A percentile compares a stretch with the other conserved stretches of the same genome.
Conservation (phyloP, 2,888 invertebrate genomes). For the Micoletzkya japonica region DNA sequence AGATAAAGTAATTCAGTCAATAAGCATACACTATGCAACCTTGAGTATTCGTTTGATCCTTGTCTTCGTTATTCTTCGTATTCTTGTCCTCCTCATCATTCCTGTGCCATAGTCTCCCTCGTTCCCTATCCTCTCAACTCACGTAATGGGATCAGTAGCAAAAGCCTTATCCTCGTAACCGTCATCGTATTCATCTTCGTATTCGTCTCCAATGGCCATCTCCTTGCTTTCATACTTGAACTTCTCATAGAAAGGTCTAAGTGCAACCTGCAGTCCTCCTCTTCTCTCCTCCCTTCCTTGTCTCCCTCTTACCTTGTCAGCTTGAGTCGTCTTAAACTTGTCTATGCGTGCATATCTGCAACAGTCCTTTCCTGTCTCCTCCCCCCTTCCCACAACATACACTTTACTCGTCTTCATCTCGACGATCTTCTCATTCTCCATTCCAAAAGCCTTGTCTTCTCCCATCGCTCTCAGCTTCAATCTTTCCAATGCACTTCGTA, state of each 20-base stretch:
- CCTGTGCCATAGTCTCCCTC: no score
- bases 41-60: no score
- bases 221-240: conserved; percentile 44
- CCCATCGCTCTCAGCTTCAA: conserved; percentile 9
- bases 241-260: conserved; percentile 45
- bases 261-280: conserved; percentile 29
- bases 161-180: conserved; percentile 48
- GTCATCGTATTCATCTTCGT: conserved; percentile 56
- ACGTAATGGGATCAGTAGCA: conserved; percentile 40
- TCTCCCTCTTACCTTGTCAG: conserved; percentile 32
- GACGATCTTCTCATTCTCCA: conserved; percentile 24
- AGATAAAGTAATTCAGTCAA: no score
- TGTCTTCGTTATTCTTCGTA: no score
- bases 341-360: conserved; percentile 34
- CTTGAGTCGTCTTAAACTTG: conserved; percentile 34
- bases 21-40: no score
- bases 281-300: background rate
- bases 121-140: no score
- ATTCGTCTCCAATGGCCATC: conserved; percentile 37
- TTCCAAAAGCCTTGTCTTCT: conserved; percentile 14
- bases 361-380: no score
- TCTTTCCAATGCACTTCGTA: conserved; percentile 1
- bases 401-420: conserved; percentile 15
- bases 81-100: no score
- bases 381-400: conserved; percentile 13